Percentiles rank a stretch among this genome's conserved stretches.
Evolutionary conservation across 2,797 vertebrate species (phyloP).

Genomic region (Epinephelus coioides): DNA sequence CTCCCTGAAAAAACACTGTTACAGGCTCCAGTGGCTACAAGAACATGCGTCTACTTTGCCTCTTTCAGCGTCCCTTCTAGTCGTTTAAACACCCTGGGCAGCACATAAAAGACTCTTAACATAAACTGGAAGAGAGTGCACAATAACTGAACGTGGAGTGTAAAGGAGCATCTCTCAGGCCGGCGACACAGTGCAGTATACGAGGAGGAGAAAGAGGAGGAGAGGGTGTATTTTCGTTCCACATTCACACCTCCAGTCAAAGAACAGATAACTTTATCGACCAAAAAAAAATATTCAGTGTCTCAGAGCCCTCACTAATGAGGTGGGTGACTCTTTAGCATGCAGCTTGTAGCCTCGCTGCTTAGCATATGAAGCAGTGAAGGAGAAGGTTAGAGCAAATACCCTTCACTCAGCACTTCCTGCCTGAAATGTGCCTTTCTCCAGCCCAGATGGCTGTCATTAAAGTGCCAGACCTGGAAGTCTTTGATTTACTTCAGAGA

Average conservation of each 20-base stretch:
- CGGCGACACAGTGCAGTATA: background rate
- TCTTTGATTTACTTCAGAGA: constrained; percentile 85
- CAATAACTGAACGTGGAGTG: background rate
- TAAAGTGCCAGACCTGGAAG: constrained; percentile 82
- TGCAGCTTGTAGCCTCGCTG: constrained; percentile 30
- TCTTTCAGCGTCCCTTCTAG: constrained; percentile 36
- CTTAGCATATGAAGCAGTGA: constrained; percentile 67
- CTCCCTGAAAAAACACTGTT: constrained; percentile 54
- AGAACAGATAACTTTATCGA: constrained; percentile 36
- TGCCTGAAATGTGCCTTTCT: constrained; percentile 61
- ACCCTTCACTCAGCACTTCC: constrained; percentile 57
- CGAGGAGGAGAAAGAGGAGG: background rate
- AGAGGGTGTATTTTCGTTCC: constrained; percentile 37
- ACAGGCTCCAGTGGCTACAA: constrained; percentile 45
- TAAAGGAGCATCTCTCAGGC: background rate
- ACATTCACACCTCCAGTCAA: constrained; percentile 20
- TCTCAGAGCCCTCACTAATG: constrained; percentile 25
- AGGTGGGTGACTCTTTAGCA: constrained; percentile 22
- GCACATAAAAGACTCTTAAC: constrained; percentile 42
- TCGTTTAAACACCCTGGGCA: constrained; percentile 43
- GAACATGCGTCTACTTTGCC: constrained; percentile 42
- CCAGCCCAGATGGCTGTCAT: constrained; percentile 80
- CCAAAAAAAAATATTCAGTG: background rate
- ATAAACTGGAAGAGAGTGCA: constrained; percentile 17
- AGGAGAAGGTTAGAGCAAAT: constrained; percentile 63